Evolutionary conservation across 1,140 invertebrate species (phyloP), one percentile per base, ranked within the genome.

Genomic region (Pygmarrhopalites habei): DNA sequence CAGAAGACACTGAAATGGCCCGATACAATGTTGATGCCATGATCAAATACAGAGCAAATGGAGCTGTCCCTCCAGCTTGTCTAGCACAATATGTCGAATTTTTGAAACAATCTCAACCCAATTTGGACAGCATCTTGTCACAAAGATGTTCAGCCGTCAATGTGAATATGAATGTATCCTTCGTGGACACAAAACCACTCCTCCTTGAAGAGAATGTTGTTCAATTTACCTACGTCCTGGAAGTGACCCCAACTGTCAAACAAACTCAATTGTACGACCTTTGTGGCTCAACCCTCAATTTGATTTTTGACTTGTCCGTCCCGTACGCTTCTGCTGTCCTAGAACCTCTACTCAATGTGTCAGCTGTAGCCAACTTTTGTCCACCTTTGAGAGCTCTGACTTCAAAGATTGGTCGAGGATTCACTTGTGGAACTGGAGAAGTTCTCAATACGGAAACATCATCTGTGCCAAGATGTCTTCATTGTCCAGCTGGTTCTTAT

Each of bases 401-500:
- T 72, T 94, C 91, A n/a, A 82, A 84, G 3, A 89, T 93, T 58
- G 80, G 83, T 1, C 82, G 90, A 67, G 94, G 93, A 60, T 97
- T 97, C 73, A 90, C 89, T 29, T 98, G 94, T 71, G 90, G 86
- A 68, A 83, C 89, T 60, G 94, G 94, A 12, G 92, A 97, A 81
- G 90, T 96, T 12, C 75, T 97, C 1, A 93, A 95, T 74, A 90
- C 89, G 83, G 88, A 90, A 70, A 90, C 88, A 15, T 88, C 86
- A 69, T 87, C 90, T 73, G 90, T 96, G 47, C 93, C 94, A 1
- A 83, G 92, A 77, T 97, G 94, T 79, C 88, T 95, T 53, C 89
- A 94, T 72, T 98, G 95, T 76, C 93, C 95, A 19, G 90, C 92
- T 70, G 95, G 95, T 71, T 95, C 92, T 0, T 95, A 86, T 73